Evolutionary conservation across 2,113 vertebrate species (phyloP).

Genomic region (Chitala chitala): DNA sequence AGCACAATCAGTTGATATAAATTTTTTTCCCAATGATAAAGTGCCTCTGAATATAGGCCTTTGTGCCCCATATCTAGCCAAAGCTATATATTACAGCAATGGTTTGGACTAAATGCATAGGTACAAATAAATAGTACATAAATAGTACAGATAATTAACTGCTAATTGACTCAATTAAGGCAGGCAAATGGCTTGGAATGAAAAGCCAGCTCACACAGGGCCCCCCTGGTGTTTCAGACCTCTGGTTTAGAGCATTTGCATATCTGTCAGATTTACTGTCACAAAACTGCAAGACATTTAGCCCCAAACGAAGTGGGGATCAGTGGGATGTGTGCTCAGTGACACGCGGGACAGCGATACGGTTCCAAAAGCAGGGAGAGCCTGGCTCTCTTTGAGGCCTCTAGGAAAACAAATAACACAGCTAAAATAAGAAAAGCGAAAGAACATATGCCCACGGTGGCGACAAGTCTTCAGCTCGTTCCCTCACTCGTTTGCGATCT

Average conservation of each 20-base stretch:
- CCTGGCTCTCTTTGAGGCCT: background rate
- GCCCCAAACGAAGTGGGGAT: background rate
- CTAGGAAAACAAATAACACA: background rate
- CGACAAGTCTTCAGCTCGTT: background rate
- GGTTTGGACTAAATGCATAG: slow-evolving; percentile 4
- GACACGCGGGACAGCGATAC: background rate
- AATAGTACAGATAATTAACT: slow-evolving; percentile 4
- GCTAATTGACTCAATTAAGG: background rate
- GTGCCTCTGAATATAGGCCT: background rate
- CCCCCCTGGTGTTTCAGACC: background rate
- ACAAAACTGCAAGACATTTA: background rate
- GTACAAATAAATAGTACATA: slow-evolving; percentile 5
- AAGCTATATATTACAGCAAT: background rate
- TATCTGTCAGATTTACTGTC: background rate
- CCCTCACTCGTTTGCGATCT: too few species aligned
- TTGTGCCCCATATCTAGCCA: background rate
- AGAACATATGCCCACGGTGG: too few species aligned
- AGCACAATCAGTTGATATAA: background rate
- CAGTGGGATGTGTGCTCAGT: background rate
- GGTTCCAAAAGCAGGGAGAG: background rate
- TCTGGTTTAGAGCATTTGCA: background rate
- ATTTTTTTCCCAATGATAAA: background rate
- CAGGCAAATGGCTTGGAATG: background rate
- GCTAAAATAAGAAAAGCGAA: background rate
- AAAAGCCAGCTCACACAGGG: background rate